phyloP scores from a whole-genome alignment of 2,113 vertebrate species.

The Rattus rattus region DNA sequence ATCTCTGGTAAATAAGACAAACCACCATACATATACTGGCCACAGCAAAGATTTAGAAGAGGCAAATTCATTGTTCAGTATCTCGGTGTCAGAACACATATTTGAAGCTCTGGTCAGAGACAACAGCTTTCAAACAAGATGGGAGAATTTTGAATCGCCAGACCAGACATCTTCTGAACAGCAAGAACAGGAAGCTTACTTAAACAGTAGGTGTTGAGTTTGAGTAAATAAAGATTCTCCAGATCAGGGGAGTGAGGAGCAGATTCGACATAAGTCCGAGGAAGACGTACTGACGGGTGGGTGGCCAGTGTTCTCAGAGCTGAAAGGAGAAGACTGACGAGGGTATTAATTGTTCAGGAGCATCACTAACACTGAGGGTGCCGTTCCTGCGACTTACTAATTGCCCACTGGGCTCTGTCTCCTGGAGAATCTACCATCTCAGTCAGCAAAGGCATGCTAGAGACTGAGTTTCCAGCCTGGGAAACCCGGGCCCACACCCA shows the following conservation, averaged over 20 bases:
- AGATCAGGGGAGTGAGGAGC: neutral
- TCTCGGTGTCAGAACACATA: neutral
- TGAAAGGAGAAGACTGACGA: neutral
- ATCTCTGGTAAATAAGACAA: neutral
- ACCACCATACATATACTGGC: rapidly evolving
- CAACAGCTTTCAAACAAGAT: neutral
- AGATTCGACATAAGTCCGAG: neutral
- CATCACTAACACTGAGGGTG: neutral
- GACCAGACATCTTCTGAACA: neutral
- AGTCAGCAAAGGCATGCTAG: too few species aligned
- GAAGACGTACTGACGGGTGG: neutral
- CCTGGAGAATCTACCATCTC: neutral
- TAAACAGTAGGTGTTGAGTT: neutral
- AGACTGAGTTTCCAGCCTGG: neutral
- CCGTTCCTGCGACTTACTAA: too few species aligned
- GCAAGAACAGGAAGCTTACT: neutral
- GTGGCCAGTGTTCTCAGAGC: neutral
- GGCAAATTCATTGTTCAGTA: neutral
- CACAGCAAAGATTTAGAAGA: neutral
- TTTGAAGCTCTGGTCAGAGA: neutral
- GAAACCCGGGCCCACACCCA: neutral
- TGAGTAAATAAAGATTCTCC: neutral
- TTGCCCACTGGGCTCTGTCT: neutral
- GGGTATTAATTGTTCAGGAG: too few species aligned
- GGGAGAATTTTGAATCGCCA: neutral